Evolutionary conservation across 2,113 vertebrate genomes (phyloP), one percentile per base, ranked within the genome.

Genomic region (Brachyhypopomus gauderio): DNA sequence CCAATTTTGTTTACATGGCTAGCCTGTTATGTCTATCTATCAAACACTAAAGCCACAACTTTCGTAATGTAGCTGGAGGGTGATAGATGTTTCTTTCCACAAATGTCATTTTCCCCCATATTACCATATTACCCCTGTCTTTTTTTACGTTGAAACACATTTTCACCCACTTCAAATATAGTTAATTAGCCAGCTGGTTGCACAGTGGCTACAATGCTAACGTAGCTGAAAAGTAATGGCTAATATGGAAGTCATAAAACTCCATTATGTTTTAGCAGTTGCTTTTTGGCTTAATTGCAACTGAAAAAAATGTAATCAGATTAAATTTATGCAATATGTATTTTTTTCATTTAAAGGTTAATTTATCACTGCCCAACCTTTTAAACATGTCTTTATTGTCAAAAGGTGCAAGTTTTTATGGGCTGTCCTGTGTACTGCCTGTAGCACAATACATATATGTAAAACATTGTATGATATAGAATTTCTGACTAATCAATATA

Each of bases 31-130:
- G 27, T 75, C 72, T 30, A 16, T 34, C 30, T 8, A 36, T 36
- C 58, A 59, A 75, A 75, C 73, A 75, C 58, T 75, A 75, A 75
- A 60, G 23, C 62, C 55, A 75, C 25, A 19, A 12, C 23, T 34
- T n/a, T 72, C 22, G 20, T 67, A 25, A 64, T 67, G 52, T 56
- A 34, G 48, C 3, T 19, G 20, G 27, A 30, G 30, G 30, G 69
- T 56, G 30, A 69, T n/a, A 2, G 59, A 58, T 3, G 0, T 8
- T 5, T 30, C 19, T 34, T 34, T 8, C 55, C 30, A 36, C 22
- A 27, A 27, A 79, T 52, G 45, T 52, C 14, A 14, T 52, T 52
- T 55, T 34, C 27, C 30, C 36, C 38, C 38, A 38, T 69, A n/a
- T 66, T 66, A 66, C 25, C 23, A 30, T 23, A 12, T 30, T 11